phyloP scores from a whole-genome alignment of 2,888 invertebrate genomes.

The Dioctria linearis region DNA sequence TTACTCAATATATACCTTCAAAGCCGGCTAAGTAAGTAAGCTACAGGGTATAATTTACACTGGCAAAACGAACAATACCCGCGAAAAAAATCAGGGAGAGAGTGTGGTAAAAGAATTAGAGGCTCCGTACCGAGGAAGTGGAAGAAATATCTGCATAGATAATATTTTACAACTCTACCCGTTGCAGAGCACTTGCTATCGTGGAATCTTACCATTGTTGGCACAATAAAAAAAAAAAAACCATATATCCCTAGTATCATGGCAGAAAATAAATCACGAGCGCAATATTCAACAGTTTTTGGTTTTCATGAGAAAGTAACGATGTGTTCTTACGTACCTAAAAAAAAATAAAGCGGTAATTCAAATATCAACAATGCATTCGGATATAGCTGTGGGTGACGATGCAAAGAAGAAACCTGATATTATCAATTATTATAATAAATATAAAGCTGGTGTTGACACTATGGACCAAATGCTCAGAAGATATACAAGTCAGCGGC shows the following conservation, averaged over 20 bases:
- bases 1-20: conserved; percentile 62
- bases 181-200: conserved; percentile 6
- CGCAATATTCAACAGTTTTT: conserved; percentile 58
- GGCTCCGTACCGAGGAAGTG: too few species aligned
- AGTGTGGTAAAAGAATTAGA: conserved; percentile 15
- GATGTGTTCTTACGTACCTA: conserved; percentile 58
- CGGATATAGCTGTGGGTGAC: conserved; percentile 1
- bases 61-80: conserved; percentile 7
- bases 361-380: conserved; percentile 48
- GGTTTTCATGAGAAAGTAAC: conserved; percentile 56
- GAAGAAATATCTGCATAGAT: too few species aligned
- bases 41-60: conserved; percentile 44
- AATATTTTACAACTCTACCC: too few species aligned
- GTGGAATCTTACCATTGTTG: neutral
- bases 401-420: conserved; percentile 48
- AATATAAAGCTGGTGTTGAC: conserved; percentile 47
- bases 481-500: conserved; percentile 29
- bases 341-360: conserved; percentile 57
- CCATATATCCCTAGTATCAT: conserved; percentile 21
- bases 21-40: conserved; percentile 55
- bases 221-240: neutral
- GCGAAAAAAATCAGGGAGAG: conserved; percentile 20
- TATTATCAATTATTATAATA: conserved; percentile 51
- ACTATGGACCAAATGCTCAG: conserved; percentile 37
- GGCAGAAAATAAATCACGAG: conserved; percentile 46